Base-by-base conservation (phyloP, 2,888 invertebrate genomes). In the Hypsopygia costalis region DNA sequence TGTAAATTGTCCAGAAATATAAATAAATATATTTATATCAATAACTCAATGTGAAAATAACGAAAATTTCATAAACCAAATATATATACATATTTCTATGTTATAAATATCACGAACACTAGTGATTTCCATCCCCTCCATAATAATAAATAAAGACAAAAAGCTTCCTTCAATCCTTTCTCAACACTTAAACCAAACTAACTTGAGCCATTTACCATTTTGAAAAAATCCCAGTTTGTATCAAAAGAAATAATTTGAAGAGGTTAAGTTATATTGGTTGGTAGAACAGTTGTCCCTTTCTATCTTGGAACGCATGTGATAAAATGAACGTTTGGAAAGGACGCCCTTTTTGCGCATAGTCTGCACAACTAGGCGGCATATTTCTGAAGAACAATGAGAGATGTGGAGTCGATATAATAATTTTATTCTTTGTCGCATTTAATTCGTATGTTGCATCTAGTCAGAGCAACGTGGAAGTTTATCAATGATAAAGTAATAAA, bases 321-420 rank as follows among this genome's bases (percentile, higher is more conserved):
- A 75, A 79, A 79, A 77, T 68, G 75, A 68, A 62, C 65, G 68
- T 72, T 77, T 71, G 69, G 72, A 74, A 69, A 77, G 77, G 82
- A 81, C 81, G 78, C 73, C 81, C 85, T 88, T 88, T 88, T 87
- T 87, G 87, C 81, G 78, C 71, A 73, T 79, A 77, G 87, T 87
- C 88, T 87, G 85, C 78, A 62, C 73, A 78, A 77, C 82, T 83
- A 85, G 85, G 78, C 83, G 80, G 86, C 85, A 87, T 81, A 87
- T 85, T 85, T 86, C 73, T 68, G 62, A 43, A 41, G 72, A 49
- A 70, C 61, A 78, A 0, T 6, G 58, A 51, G 8, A 20, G 25
- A 1, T 0, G 5, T 58, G 41, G 81, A 85, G 80, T 25, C 3
- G 53, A 10, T 22, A 21, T 6, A 21, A 21, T 21, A 21, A 21